phyloP scores from a whole-genome alignment of 2,888 invertebrate genomes.

The Ferrisia virgata region DNA sequence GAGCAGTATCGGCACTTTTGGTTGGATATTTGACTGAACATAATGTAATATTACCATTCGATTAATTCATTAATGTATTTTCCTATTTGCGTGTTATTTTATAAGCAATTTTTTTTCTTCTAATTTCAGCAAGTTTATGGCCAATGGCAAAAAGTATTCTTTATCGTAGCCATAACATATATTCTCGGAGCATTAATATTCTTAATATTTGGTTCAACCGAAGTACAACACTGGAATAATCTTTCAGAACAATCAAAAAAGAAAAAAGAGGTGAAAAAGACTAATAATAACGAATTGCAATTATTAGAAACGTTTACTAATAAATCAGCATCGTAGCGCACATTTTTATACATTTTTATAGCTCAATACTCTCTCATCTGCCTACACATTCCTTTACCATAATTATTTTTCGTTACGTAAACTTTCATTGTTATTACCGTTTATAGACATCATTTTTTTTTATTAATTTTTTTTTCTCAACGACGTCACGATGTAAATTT shows the following conservation, averaged over 20 bases:
- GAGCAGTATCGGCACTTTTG: conserved; percentile 77
- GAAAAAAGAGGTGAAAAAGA: conserved; percentile 15
- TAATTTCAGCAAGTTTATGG: conserved; percentile 65
- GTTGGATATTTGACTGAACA: conserved; percentile 72
- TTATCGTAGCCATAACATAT: conserved; percentile 72
- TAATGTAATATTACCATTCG: conserved; percentile 68
- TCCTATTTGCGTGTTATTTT: too few relatives aligned
- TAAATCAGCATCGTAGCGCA: conserved; percentile 18
- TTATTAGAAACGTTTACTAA: conserved; percentile 4
- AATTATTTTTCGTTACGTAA: not conserved
- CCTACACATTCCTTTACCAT: conserved; percentile 14
- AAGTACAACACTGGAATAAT: conserved; percentile 61
- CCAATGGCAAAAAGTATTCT: conserved; percentile 79
- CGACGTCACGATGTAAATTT: conserved; percentile 1
- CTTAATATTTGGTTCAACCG: conserved; percentile 65
- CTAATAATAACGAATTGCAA: conserved; percentile 23
- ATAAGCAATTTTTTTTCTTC: conserved; percentile 44
- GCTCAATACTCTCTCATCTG: conserved; percentile 8
- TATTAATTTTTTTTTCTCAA: not conserved
- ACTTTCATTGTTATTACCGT: conserved; percentile 14
- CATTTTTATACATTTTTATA: not conserved
- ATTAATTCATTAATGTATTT: conserved; percentile 39
- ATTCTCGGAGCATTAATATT: conserved; percentile 64
- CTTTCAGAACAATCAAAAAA: not conserved
- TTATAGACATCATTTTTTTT: not conserved